Evolutionary conservation across 2,113 vertebrate genomes (phyloP), one percentile per base, ranked within the genome.

Genomic region (Trematomus loennbergii): DNA sequence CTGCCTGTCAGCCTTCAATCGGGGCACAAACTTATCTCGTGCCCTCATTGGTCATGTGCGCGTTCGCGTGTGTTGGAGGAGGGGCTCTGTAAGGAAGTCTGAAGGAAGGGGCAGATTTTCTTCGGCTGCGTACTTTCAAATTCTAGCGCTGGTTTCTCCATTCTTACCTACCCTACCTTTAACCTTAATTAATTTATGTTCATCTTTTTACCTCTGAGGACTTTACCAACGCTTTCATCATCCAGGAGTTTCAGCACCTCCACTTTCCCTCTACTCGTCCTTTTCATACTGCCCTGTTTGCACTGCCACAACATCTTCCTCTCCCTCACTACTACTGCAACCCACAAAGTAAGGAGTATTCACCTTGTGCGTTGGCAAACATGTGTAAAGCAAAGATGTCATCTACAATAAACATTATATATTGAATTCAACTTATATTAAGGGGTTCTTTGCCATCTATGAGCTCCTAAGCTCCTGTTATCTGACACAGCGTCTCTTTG

Each of bases 401-500:
- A 43, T 54, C 20, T 25, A 58, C 36, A 43, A n/a, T 33, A 12
- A 46, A 36, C 7, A 22, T 17, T 16, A 20, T 45, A 48, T 2
- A 6, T 40, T 40, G 36, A 40, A 40, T 40, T 40, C 36, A 40
- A 40, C 6, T 40, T 40, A 40, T 40, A 40, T 40, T 40, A 40
- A 29, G 36, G 36, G 7, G 16, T 64, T 76, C 43, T 40, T n/a
- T 22, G 16, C 36, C 36, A 40, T 40, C 36, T 40, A 40, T 40
- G 36, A 40, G 36, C 36, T 40, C 36, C 36, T 40, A 40, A 6
- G 50, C 57, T 75, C 11, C 45, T 29, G 43, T 29, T 50, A 58
- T 46, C 46, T 6, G 55, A 72, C 40, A 77, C 40, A 50, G 58
- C 5, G 36, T 18, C 72, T n/a, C 15, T 57, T 58, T 85, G 18